Evolutionary conservation across 92 coral and sea anemone species (phyloP).

Genomic region (Porites cylindrica): DNA sequence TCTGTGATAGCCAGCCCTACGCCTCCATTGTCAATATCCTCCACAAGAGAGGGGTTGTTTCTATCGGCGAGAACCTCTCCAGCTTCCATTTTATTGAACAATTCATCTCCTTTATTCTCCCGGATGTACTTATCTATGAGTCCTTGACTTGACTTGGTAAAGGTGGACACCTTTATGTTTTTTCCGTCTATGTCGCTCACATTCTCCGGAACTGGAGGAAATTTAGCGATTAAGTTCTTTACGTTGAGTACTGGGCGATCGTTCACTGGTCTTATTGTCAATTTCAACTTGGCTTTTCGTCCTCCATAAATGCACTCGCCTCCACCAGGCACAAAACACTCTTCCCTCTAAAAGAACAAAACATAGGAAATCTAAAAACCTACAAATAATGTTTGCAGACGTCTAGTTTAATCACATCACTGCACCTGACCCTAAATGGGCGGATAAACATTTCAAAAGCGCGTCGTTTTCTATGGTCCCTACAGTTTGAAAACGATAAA

Average conservation of each 20-base stretch:
- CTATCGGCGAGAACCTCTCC: neutral
- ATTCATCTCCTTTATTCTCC: neutral
- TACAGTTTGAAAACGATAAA: too few relatives aligned
- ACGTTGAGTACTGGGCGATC: conserved; percentile 9
- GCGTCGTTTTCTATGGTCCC: too few relatives aligned
- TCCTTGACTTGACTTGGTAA: conserved; percentile 16
- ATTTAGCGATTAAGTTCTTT: neutral
- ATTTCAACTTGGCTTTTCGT: neutral
- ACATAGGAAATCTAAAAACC: neutral
- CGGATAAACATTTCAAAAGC: too few relatives aligned
- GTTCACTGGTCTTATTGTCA: neutral
- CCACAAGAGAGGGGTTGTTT: neutral
- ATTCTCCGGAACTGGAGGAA: conserved; percentile 32
- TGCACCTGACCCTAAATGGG: too few relatives aligned
- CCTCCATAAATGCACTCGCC: conserved; percentile 6
- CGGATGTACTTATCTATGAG: neutral
- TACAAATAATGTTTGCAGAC: too few relatives aligned
- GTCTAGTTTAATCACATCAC: too few relatives aligned
- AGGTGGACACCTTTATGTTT: neutral
- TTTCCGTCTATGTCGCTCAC: neutral
- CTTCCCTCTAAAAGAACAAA: neutral
- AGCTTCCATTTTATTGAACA: neutral
- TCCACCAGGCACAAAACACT: neutral
- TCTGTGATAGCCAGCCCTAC: conserved; percentile 16
- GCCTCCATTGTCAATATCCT: conserved; percentile 1